Evolutionary conservation across 2,113 vertebrate genomes (phyloP), one percentile per base, ranked within the genome.

Genomic region (Menidia beryllina): DNA sequence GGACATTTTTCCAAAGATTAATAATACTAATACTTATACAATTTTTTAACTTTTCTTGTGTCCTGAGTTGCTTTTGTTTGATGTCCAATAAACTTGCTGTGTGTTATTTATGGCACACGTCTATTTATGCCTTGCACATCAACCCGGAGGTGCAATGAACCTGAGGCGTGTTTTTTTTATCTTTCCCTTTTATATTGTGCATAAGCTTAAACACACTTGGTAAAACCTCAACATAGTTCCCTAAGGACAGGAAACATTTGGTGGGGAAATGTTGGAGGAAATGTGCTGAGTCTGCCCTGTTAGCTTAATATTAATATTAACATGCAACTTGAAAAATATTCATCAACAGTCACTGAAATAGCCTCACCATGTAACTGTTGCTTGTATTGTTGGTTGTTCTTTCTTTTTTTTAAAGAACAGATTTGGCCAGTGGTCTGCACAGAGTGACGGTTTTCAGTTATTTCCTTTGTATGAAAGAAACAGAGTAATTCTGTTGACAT

Each of bases 221-320:
- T 71, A 81, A n/a, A 50, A 75, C 45, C 62, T 82, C 34, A 53
- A 55, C 53, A 68, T 51, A 51, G 59, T 70, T 55, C 71, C 63
- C 77, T 56, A 76, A 86, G 74, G 86, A 86, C 85, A 81, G 45
- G 63, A 69, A 26, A 76, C 51, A 76, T 75, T 74, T 65, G 39
- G 30, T 21, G 62, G 69, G 72, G 76, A 82, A 67, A 77, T 75
- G 81, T 79, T 53, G 41, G 38, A 66, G 20, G 25, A 51, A 67
- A 64, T 26, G 3, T 19, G 3, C 23, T 43, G 13, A 50, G 57
- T 25, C 77, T 72, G 61, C 62, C 47, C 84, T 84, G 62, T 87
- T 86, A 78, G 77, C 67, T 60, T 84, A 82, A 86, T 76, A n/a
- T n/a, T n/a, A 80, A 74, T 86, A 79, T 84, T 69, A 80, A 90